Percentiles rank a stretch among this genome's conserved stretches.
These are phyloP conservation scores for Neodiprion virginianus DNA, from an alignment of 1,140 invertebrate genomes.

Conservation along the genomic window DNA sequence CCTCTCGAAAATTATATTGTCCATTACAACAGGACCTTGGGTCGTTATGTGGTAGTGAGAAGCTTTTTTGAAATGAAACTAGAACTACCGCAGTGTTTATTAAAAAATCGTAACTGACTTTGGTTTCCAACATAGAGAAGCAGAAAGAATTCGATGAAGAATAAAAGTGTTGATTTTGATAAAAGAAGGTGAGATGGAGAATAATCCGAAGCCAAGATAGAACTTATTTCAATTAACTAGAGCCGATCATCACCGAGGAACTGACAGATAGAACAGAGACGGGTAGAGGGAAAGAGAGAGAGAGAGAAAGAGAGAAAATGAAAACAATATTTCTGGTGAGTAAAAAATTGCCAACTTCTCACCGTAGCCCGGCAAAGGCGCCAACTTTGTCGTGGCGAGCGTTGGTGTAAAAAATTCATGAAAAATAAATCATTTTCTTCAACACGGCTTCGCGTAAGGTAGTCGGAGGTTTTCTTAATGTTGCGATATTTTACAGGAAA, in stretches of 20 bases:
- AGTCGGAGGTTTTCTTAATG: constrained; percentile 54
- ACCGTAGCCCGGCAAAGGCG: neutral
- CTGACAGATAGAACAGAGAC: too few relatives aligned
- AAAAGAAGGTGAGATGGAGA: too few relatives aligned
- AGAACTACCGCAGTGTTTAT: too few relatives aligned
- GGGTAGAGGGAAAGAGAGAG: neutral
- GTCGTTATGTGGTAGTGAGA: too few relatives aligned
- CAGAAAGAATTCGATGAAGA: too few relatives aligned
- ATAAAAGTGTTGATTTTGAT: too few relatives aligned
- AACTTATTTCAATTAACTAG: neutral
- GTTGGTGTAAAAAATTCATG: constrained; percentile 45
- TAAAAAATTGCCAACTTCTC: constrained; percentile 33
- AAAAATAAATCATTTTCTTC: constrained; percentile 54
- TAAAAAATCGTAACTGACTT: too few relatives aligned
- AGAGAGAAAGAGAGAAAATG: constrained; percentile 18
- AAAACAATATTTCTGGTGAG: constrained; percentile 14
- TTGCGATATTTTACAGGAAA: constrained; percentile 57
- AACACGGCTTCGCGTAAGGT: constrained; percentile 17
- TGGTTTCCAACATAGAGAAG: too few relatives aligned
- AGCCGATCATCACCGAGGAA: too few relatives aligned
- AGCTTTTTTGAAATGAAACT: too few relatives aligned
- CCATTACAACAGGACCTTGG: too few relatives aligned
- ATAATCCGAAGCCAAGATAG: neutral
- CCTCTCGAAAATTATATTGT: too few relatives aligned
- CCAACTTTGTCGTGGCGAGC: constrained; percentile 21